Evolutionary conservation across 2,888 invertebrate genomes (phyloP).

Genomic region (Oscheius sp.): DNA sequence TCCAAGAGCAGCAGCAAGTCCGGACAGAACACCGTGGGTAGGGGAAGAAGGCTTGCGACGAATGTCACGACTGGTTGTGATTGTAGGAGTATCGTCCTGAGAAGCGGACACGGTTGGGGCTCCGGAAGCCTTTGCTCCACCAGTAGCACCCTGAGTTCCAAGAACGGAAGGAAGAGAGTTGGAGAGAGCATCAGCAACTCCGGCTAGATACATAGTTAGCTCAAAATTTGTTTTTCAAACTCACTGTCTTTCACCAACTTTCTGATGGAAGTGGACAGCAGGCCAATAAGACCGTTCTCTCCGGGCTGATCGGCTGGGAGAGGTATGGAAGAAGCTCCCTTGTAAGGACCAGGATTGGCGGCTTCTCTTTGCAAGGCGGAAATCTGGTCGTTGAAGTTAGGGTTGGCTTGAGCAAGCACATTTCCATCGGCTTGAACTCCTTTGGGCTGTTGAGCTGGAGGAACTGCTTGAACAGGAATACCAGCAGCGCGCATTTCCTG

Average conservation of each 20-base stretch:
- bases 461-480: slow-evolving; percentile 70
- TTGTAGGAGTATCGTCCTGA: slow-evolving; percentile 45
- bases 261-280: slow-evolving; percentile 70
- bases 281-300: slow-evolving; percentile 72
- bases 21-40: slow-evolving; percentile 77
- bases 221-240: slow-evolving; percentile 10
- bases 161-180: slow-evolving; percentile 69
- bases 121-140: slow-evolving; percentile 45
- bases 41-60: slow-evolving; percentile 69
- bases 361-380: slow-evolving; percentile 63
- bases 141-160: slow-evolving; percentile 49
- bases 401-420: slow-evolving; percentile 71
- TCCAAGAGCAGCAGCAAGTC: slow-evolving; percentile 82
- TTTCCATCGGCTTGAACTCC: slow-evolving; percentile 53
- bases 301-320: slow-evolving; percentile 72
- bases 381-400: slow-evolving; percentile 69
- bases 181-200: slow-evolving; percentile 72
- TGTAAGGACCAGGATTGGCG: slow-evolving; percentile 64
- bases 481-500: slow-evolving; percentile 71
- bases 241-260: slow-evolving; percentile 72
- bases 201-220: slow-evolving; percentile 56
- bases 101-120: slow-evolving; percentile 39
- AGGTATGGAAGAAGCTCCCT: slow-evolving; percentile 55
- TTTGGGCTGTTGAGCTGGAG: slow-evolving; percentile 57
- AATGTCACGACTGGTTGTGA: slow-evolving; percentile 56